Percentiles rank a stretch among this genome's conserved stretches.
These are phyloP conservation scores for Lordiphosa andalusiaca DNA, from an alignment of 2,888 invertebrate genomes.

Conservation along the genomic window DNA sequence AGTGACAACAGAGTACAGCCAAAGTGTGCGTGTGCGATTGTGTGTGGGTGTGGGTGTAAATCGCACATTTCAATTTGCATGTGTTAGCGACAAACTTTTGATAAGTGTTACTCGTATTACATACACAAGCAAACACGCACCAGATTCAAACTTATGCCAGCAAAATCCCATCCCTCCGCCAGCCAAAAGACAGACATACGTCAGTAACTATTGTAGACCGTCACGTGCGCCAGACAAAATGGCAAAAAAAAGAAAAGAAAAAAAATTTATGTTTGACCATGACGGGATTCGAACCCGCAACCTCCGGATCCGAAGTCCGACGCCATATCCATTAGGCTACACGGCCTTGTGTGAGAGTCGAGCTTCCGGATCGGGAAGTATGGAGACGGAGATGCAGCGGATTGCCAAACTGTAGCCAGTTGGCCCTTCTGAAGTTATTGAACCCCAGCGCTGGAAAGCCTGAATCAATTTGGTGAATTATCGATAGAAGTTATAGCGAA, in stretches of 20 bases:
- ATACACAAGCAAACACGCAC: conserved; percentile 28
- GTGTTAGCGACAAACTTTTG: conserved; percentile 73
- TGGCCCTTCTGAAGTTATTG: no score
- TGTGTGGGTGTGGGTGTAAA: conserved; percentile 30
- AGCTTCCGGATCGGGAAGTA: no score
- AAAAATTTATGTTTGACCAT: conserved; percentile 14
- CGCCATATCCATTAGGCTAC: conserved; percentile 41
- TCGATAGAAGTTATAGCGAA: no score
- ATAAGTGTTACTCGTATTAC: conserved; percentile 72
- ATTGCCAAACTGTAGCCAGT: no score
- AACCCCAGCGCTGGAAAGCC: no score
- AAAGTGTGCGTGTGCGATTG: conserved; percentile 22
- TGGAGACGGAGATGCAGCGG: no score
- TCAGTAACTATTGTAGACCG: no score
- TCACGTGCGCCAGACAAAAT: not conserved
- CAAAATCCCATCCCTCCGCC: not conserved
- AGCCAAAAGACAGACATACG: conserved; percentile 12
- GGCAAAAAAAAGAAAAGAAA: not conserved
- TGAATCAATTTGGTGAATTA: no score
- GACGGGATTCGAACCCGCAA: conserved; percentile 40
- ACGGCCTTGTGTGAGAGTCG: conserved; percentile 14
- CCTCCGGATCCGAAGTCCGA: conserved; percentile 42
- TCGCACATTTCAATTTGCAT: conserved; percentile 76
- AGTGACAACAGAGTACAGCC: conserved; percentile 33
- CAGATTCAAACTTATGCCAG: conserved; percentile 61